Conservation (phyloP, 2,888 invertebrate genomes). For the Empis livida region DNA sequence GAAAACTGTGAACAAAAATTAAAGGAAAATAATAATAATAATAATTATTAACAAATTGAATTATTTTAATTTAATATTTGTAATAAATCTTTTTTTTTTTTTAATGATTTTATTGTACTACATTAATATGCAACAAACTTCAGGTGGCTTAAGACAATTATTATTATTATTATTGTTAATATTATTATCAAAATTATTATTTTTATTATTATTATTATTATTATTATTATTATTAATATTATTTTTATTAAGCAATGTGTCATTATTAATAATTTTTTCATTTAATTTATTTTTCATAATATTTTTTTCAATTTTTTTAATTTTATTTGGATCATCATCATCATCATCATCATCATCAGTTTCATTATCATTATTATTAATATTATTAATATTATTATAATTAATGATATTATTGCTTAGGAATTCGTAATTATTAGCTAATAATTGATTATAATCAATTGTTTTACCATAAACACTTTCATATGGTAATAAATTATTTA, state of each 20-base stretch:
- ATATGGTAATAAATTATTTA: conserved; percentile 21
- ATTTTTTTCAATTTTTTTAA: background rate
- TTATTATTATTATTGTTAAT: conserved; percentile 7
- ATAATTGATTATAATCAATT: conserved; percentile 26
- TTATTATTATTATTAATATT: conserved; percentile 1
- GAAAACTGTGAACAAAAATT: no score
- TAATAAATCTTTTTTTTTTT: background rate
- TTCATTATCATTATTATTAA: background rate
- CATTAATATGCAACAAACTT: conserved; percentile 17
- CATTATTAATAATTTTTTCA: background rate
- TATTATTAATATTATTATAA: conserved; percentile 5
- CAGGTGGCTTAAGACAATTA: conserved; percentile 13
- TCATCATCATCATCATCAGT: background rate
- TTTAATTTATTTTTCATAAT: background rate
- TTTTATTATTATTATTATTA: conserved; percentile 4
- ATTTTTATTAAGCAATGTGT: background rate
- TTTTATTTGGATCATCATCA: background rate
- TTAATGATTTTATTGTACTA: conserved; percentile 5
- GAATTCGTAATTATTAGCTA: conserved; percentile 11
- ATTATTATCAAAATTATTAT: conserved; percentile 5
- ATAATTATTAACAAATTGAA: no score
- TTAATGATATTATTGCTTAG: conserved; percentile 14
- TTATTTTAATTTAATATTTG: background rate
- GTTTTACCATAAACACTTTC: conserved; percentile 34
- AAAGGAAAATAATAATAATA: no score